phyloP scores from a whole-genome alignment of 2,888 invertebrate species.

The Agelastica alni region DNA sequence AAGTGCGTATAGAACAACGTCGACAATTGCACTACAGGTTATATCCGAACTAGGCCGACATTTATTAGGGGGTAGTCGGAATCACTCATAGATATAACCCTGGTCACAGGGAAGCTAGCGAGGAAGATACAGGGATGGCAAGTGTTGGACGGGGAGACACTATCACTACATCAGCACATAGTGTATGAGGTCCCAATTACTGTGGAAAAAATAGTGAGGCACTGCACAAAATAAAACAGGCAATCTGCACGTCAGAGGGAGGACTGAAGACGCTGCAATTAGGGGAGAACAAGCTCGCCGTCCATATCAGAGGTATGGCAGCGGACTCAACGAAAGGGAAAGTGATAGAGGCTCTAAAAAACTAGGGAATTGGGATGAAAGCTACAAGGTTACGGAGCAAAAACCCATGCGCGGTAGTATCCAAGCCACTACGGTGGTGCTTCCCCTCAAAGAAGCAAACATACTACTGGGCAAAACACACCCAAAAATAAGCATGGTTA shows the following conservation, averaged over 20 bases:
- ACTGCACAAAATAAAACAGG: too few species aligned
- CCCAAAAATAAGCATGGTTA: not conserved
- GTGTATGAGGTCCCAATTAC: too few species aligned
- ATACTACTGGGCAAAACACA: not conserved
- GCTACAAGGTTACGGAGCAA: not conserved
- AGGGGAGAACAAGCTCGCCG: not conserved
- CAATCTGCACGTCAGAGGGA: not conserved
- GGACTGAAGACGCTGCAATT: too few species aligned
- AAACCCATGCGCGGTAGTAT: not conserved
- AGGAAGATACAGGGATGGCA: too few species aligned
- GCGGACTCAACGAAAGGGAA: not conserved
- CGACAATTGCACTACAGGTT: slow-evolving; percentile 2
- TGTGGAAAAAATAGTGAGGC: too few species aligned
- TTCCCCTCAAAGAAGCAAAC: not conserved
- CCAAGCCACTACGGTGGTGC: not conserved
- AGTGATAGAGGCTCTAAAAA: not conserved
- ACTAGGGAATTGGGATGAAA: not conserved
- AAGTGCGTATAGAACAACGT: slow-evolving; percentile 1
- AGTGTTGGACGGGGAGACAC: too few species aligned
- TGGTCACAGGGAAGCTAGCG: too few species aligned
- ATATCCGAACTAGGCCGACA: too few species aligned
- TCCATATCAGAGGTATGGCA: not conserved
- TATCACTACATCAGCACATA: too few species aligned
- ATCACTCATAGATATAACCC: too few species aligned
- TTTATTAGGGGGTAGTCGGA: too few species aligned